Evolutionary conservation across 1,140 invertebrate genomes (phyloP).

Genomic region (Yoshiicerus persimilis): DNA sequence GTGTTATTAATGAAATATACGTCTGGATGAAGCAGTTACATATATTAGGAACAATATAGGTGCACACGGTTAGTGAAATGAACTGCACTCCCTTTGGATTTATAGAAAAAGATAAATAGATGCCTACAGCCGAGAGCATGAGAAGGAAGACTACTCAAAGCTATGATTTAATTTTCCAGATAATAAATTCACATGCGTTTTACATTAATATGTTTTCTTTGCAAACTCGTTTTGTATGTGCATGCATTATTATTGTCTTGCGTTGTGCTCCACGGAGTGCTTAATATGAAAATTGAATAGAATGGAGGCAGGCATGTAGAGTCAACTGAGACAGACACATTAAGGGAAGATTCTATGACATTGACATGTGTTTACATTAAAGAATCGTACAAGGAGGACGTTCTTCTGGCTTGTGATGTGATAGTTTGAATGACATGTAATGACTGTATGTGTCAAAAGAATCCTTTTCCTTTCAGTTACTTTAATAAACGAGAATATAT

Average conservation of each 20-base stretch:
- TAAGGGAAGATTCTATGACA: neutral
- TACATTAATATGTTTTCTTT: neutral
- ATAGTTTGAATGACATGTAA: neutral
- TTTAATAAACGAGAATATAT: neutral
- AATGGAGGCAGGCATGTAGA: neutral
- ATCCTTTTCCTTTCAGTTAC: neutral
- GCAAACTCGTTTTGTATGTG: neutral
- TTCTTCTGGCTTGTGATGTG: conserved; percentile 1
- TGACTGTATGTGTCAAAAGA: neutral
- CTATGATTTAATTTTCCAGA: neutral
- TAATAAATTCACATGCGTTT: neutral
- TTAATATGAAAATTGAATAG: neutral
- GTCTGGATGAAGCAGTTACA: too few species aligned
- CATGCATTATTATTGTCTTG: neutral
- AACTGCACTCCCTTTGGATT: too few species aligned
- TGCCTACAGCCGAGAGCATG: neutral
- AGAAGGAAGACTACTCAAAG: neutral
- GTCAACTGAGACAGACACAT: neutral
- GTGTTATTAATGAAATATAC: neutral
- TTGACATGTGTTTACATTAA: conserved; percentile 10
- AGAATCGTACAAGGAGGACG: neutral
- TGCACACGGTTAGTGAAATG: too few species aligned
- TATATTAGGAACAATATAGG: too few species aligned
- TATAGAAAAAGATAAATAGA: neutral
- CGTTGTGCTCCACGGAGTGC: neutral